Evolutionary conservation across 1,140 invertebrate species (phyloP), one percentile per base, ranked within the genome.

Genomic region (Brevipalpus yothersi): DNA sequence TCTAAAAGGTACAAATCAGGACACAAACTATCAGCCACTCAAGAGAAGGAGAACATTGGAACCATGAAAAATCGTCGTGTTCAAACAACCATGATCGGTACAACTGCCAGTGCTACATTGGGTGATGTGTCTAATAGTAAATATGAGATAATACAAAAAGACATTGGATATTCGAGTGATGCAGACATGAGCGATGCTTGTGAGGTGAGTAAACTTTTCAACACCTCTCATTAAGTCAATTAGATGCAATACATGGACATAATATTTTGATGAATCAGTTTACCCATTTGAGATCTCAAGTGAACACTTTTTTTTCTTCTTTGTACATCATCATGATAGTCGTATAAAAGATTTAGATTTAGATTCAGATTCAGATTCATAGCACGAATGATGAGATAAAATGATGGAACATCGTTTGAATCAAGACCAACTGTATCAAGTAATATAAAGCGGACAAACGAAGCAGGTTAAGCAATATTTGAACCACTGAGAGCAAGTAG

Each of bases 151-250:
- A 62, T 62, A 11, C 61, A 62, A n/a, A 62, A 62, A 56, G 61
- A 62, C 21, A 62, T 62, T 53, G 61, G 61, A n/a, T 62, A 62
- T 42, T 62, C 61, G 57, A 58, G 57, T 55, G 61, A 62, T 59
- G 61, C 61, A 39, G 61, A 62, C 41, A 62, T 62, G 61, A 62
- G 61, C 49, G 61, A 62, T 61, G 60, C 60, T 13, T 53, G 60
- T 31, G 61, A 62, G 61, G 61, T 62, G 55, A 49, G 41, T 31
- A 31, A 31, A 31, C 31, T 31, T 31, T 31, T 45, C 43, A 15
- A 3, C n/a, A 12, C n/a, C 43, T 45, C 43, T 45, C 12, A 15
- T 45, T 45, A 45, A 15, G n/a, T 31, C 31, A 31, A 31, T 31
- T 31, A 31, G 31, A 31, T 31, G 31, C 31, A 31, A 31, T 31